Evolutionary conservation across 2,113 vertebrate genomes (phyloP).

Genomic region (Myotis lucifugus): DNA sequence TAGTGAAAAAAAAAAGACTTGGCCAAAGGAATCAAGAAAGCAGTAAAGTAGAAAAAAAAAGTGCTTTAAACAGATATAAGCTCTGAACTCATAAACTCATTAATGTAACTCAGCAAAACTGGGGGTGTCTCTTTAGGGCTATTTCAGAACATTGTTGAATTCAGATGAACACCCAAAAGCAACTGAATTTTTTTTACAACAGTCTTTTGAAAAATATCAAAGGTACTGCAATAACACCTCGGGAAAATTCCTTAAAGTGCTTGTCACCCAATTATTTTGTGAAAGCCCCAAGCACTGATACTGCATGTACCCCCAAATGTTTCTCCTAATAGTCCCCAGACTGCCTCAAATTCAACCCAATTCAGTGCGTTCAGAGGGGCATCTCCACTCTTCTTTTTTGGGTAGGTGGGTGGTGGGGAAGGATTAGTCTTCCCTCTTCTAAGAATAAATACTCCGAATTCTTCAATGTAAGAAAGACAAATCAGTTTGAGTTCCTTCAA

Average conservation of each 20-base stretch:
- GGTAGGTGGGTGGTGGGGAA: background rate
- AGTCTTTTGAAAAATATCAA: conserved; percentile 13
- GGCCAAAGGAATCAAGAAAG: background rate
- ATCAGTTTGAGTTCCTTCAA: background rate
- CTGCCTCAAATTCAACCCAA: background rate
- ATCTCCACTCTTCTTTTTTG: background rate
- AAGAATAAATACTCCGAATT: background rate
- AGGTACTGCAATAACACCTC: background rate
- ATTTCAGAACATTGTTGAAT: conserved; percentile 25
- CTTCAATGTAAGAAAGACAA: background rate
- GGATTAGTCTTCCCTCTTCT: background rate
- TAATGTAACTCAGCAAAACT: background rate
- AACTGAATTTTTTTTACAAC: background rate
- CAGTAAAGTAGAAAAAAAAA: background rate
- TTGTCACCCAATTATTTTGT: background rate
- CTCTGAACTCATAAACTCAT: background rate
- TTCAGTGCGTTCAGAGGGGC: background rate
- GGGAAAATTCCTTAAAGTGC: background rate
- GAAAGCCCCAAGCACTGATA: background rate
- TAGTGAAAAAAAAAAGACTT: background rate
- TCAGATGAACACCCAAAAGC: background rate
- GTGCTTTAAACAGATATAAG: background rate
- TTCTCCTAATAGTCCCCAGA: too few species aligned
- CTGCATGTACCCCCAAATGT: background rate
- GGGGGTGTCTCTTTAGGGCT: background rate